Evolutionary conservation across 2,113 vertebrate species (phyloP).

Genomic region (Aleadryas rufinucha): DNA sequence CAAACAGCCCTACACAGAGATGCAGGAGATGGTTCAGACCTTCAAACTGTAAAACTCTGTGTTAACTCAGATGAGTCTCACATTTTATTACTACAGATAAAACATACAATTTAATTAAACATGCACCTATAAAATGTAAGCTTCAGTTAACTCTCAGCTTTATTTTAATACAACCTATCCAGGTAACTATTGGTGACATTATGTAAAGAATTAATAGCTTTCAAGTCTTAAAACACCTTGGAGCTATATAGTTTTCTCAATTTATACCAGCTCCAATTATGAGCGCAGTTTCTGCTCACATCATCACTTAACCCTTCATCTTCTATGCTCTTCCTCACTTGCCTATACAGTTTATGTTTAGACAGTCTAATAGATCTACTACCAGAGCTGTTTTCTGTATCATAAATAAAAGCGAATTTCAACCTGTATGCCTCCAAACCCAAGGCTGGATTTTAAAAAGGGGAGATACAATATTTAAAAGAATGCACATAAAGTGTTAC

Average conservation of each 20-base stretch:
- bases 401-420: background rate
- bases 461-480: background rate
- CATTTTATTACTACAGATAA: conserved; percentile 38
- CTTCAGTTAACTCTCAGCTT: conserved; percentile 16
- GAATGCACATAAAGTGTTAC: background rate
- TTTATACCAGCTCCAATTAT: background rate
- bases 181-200: conserved; percentile 17
- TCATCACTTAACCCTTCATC: background rate
- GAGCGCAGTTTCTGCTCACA: background rate
- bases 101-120: conserved; percentile 38
- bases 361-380: background rate
- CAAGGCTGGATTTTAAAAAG: background rate
- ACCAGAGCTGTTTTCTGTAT: background rate
- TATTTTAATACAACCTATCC: conserved; percentile 10
- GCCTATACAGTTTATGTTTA: background rate
- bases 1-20: background rate
- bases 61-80: background rate
- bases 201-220: conserved; percentile 5
- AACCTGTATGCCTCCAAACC: background rate
- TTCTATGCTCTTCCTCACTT: background rate
- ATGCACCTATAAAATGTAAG: background rate
- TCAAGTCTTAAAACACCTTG: background rate
- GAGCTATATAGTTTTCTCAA: background rate
- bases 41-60: conserved; percentile 12
- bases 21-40: background rate